Base-by-base conservation (phyloP, 2,113 vertebrate species). In the Sinocyclocheilus grahami region DNA sequence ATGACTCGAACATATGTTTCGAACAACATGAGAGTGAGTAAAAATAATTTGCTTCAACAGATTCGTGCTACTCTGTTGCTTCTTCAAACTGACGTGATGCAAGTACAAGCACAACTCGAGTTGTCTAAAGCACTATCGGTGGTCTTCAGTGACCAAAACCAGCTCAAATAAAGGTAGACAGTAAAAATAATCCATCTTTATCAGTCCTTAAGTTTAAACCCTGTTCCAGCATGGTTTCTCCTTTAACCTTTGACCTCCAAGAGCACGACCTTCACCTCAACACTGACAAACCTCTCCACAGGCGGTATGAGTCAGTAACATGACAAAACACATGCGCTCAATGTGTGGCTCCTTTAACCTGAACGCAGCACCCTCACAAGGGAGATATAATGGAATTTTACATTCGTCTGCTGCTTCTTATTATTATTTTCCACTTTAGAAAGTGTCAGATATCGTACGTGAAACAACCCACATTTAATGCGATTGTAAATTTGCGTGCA, bases 241-340 rank as follows among this genome's bases (percentile, higher is more conserved):
- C 1, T 53, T 53, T 53, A 53, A 53, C 51, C 87, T 74, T 74
- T 79, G 82, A 63, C 87, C 76, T 60, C 76, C 18, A 24, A 24
- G 63, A 71, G 63, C 33, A n/a, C 27, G 55, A 77, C 82, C 86
- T 87, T 78, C 69, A 69, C 86, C 82, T 42, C 48, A 53, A 78
- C 65, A 76, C 83, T 46, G 60, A 81, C 39, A 65, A 74, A 82
- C 76, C 77, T 82, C 71, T 55, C 22, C n/a, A 30, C 63, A 78
- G 81, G 58, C 63, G 62, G 63, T 63, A 75, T 27, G 33, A 72
- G 80, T 33, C 37, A 46, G 18, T 30, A 79, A 83, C 78, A 30
- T 86, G 85, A 86, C 77, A 82, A 65, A 63, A 87, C 79, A 83
- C 82, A 84, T 62, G 71, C 3, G 8, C 24, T 48, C 48, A 78